These are phyloP conservation scores for Equus quagga DNA, from an alignment of 2,113 vertebrate species.

Conservation along the genomic window DNA sequence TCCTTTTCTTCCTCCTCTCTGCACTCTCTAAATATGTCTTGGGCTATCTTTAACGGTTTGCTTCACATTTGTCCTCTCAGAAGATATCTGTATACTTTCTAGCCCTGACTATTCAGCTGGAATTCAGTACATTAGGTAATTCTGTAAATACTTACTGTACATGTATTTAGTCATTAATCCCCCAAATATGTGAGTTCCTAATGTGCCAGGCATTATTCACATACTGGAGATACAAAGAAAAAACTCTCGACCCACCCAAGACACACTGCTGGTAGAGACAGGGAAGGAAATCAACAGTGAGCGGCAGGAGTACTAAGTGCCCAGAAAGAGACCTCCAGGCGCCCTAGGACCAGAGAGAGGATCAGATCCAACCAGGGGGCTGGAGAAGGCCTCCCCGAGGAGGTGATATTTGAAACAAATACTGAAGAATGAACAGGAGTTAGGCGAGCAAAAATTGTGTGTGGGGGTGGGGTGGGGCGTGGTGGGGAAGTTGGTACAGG, in stretches of 20 bases:
- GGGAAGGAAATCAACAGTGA: no score
- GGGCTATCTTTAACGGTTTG: not conserved
- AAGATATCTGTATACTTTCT: not conserved
- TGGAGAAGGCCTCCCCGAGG: not conserved
- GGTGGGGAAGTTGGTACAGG: not conserved
- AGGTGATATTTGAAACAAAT: not conserved
- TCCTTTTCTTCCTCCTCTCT: not conserved
- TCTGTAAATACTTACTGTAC: not conserved
- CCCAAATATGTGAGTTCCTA: not conserved
- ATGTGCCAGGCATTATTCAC: not conserved
- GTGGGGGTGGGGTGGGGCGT: no score
- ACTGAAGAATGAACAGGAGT: not conserved
- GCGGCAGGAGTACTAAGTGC: not conserved
- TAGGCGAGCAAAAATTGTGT: not conserved
- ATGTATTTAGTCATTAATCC: not conserved
- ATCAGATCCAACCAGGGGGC: not conserved
- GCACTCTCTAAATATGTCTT: not conserved
- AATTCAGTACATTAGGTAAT: not conserved
- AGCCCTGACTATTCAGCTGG: not conserved
- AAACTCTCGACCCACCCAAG: not conserved
- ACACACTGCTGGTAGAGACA: not conserved
- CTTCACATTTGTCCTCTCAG: not conserved
- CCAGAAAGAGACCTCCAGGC: not conserved
- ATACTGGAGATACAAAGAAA: not conserved
- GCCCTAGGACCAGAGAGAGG: not conserved